A percentile compares a stretch with the other conserved stretches of the same genome.
Conservation (phyloP, 2,888 invertebrate genomes). For the Tetragnatha montana region DNA sequence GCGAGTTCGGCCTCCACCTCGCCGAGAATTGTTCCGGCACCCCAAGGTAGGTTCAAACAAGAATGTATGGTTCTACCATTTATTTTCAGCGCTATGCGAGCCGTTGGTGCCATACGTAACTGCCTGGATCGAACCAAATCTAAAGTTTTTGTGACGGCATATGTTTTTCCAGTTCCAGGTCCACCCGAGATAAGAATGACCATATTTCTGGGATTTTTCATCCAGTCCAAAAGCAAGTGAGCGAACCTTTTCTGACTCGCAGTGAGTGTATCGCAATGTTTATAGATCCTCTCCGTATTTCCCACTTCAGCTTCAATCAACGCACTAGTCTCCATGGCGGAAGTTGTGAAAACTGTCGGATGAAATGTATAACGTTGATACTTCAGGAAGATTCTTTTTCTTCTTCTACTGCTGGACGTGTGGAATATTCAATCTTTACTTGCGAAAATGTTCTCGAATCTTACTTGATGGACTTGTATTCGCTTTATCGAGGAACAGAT, state of each 20-base stretch:
- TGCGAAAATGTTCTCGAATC: background rate
- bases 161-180: slow-evolving; percentile 6
- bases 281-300: background rate
- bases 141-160: background rate
- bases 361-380: background rate
- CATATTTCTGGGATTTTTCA: background rate
- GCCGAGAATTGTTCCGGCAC: background rate
- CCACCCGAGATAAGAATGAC: slow-evolving; percentile 1
- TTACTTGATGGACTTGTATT: slow-evolving; percentile 35
- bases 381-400: background rate
- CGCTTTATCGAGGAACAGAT: background rate
- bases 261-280: background rate
- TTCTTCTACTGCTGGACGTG: accelerated
- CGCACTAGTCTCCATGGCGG: background rate
- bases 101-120: background rate
- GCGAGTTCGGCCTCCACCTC: background rate
- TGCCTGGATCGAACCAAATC: background rate
- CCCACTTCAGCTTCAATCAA: background rate
- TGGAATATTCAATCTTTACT: background rate
- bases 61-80: slow-evolving; percentile 1
- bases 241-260: background rate
- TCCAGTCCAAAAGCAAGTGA: background rate
- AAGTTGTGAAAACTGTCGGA: background rate
- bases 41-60: background rate
- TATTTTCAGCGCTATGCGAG: background rate